Conservation (phyloP, 2,888 invertebrate genomes). For the Netelia fuscicornis region DNA sequence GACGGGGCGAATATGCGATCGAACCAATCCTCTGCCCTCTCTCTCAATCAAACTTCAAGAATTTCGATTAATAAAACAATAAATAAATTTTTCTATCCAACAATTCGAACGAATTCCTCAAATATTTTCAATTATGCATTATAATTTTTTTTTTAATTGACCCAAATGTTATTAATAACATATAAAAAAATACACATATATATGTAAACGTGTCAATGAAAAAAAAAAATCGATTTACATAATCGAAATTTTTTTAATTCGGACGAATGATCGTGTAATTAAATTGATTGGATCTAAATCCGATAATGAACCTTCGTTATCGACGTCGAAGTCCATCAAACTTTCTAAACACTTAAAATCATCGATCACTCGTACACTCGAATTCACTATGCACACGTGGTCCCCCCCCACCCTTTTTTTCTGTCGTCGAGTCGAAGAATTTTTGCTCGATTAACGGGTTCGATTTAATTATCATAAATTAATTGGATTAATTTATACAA, state of each 20-base stretch:
- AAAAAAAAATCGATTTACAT: background rate
- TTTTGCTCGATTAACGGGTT: constrained; percentile 9
- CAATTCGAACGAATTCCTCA: background rate
- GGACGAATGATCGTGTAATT: background rate
- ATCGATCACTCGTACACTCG: constrained; percentile 5
- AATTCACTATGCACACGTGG: constrained; percentile 17
- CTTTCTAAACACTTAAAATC: constrained; percentile 13
- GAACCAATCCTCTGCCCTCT: constrained; percentile 37
- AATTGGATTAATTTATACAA: background rate
- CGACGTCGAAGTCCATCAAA: background rate
- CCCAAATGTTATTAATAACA: background rate
- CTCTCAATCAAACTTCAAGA: background rate
- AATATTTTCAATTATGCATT: too few species aligned
- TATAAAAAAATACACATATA: background rate
- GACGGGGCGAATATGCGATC: constrained; percentile 41
- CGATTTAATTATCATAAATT: background rate
- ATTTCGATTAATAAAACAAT: constrained; percentile 34
- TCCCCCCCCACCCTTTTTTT: background rate
- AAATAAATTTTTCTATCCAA: background rate
- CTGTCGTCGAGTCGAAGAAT: background rate
- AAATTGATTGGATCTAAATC: background rate
- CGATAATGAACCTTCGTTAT: background rate
- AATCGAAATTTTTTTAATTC: constrained; percentile 2
- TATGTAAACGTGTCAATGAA: background rate
- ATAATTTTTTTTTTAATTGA: background rate